A percentile compares a stretch with the other conserved stretches of the same genome.
phyloP scores from a whole-genome alignment of 2,113 vertebrate genomes.

The Paracanthobrama guichenoti region DNA sequence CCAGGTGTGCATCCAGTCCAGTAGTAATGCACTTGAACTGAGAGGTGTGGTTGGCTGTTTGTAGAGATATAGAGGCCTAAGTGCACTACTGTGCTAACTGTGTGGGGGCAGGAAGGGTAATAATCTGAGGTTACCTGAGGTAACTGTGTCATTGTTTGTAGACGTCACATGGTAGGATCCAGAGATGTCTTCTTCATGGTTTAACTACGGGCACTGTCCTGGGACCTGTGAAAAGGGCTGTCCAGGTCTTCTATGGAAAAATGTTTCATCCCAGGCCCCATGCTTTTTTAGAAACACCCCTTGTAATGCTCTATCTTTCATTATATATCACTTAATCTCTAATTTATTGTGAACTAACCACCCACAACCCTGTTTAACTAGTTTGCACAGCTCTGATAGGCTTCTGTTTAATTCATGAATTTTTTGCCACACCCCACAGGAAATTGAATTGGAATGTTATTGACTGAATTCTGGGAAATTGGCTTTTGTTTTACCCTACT shows the following conservation, averaged over 20 bases:
- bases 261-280: not conserved
- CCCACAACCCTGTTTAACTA: not conserved
- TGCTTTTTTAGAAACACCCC: not conserved
- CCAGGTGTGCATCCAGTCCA: not conserved
- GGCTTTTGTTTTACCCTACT: too few relatives aligned
- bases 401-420: too few relatives aligned
- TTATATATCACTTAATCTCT: not conserved
- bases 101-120: not conserved
- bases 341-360: not conserved
- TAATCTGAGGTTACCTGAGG: constrained; percentile 24
- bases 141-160: not conserved
- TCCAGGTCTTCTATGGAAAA: not conserved
- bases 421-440: too few relatives aligned
- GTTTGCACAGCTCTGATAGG: not conserved
- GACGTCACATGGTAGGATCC: not conserved
- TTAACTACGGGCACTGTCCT: not conserved
- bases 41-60: constrained; percentile 5
- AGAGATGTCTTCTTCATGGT: not conserved
- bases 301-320: not conserved
- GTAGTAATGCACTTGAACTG: constrained; percentile 13
- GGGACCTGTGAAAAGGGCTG: not conserved
- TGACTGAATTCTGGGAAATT: too few relatives aligned
- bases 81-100: not conserved
- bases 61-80: not conserved
- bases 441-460: too few relatives aligned